Percentiles rank a stretch among this genome's conserved stretches.
Conservation (phyloP, 2,113 vertebrate species). For the Sialia sialis region DNA sequence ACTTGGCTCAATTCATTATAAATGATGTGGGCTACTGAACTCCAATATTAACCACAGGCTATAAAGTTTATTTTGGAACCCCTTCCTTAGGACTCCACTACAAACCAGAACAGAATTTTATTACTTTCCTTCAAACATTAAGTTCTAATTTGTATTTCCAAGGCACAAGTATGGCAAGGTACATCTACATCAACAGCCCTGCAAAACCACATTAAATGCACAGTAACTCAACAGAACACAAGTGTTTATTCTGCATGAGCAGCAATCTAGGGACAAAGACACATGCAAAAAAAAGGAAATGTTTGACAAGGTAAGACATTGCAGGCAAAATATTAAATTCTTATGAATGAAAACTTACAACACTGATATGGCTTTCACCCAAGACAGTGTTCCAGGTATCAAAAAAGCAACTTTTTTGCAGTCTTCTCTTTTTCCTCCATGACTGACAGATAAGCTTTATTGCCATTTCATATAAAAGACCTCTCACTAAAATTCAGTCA, state of each 20-base stretch:
- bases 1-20: conserved; percentile 33
- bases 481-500: not conserved
- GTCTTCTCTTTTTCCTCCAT: not conserved
- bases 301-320: not conserved
- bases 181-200: not conserved
- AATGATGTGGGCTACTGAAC: not conserved
- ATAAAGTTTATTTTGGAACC: not conserved
- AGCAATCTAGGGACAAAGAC: not conserved
- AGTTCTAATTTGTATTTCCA: not conserved
- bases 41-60: not conserved
- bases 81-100: not conserved
- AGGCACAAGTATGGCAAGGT: not conserved
- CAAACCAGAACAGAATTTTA: not conserved
- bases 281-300: not conserved
- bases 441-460: not conserved
- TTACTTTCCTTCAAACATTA: not conserved
- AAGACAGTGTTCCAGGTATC: not conserved
- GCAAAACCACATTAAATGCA: not conserved
- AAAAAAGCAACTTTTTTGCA: not conserved
- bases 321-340: not conserved
- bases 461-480: not conserved
- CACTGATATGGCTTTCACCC: not conserved
- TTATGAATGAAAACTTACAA: not conserved
- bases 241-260: not conserved
- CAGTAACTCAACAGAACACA: not conserved